Conservation (phyloP, 2,888 invertebrate genomes). For the Cataglyphis altisquamis region DNA sequence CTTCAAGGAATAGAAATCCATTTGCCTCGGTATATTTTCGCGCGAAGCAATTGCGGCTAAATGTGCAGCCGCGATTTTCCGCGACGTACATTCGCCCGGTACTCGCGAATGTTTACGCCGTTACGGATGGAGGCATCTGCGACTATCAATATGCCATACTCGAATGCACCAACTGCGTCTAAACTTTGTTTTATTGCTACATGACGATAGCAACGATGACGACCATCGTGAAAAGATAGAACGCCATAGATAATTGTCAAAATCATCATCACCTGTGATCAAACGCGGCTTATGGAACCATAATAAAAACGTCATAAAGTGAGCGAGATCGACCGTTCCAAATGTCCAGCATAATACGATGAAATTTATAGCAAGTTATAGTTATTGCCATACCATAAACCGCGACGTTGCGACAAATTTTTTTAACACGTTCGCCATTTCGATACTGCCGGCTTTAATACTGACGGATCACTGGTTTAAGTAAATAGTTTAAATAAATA, state of each 20-base stretch:
- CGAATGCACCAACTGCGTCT: slow-evolving; percentile 18
- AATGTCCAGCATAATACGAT: neutral
- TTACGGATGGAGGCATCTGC: slow-evolving; percentile 54
- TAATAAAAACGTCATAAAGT: slow-evolving; percentile 28
- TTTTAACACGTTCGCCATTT: neutral
- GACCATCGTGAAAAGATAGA: slow-evolving; percentile 1
- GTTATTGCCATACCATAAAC: neutral
- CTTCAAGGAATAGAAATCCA: slow-evolving; percentile 1
- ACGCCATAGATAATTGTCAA: neutral
- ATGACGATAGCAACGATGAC: neutral
- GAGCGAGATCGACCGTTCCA: neutral
- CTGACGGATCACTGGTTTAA: neutral
- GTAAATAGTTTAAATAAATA: neutral
- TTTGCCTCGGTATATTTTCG: slow-evolving; percentile 46
- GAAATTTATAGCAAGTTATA: neutral
- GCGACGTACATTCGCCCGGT: slow-evolving; percentile 12
- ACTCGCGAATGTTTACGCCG: slow-evolving; percentile 68
- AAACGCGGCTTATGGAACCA: slow-evolving; percentile 2
- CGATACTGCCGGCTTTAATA: neutral
- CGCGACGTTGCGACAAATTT: neutral
- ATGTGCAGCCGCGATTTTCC: slow-evolving; percentile 26
- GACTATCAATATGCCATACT: slow-evolving; percentile 67
- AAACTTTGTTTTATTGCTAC: slow-evolving; percentile 18
- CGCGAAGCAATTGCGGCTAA: slow-evolving; percentile 32
- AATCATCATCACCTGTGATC: slow-evolving; percentile 28